A percentile compares a stretch with the other conserved stretches of the same genome.
Evolutionary conservation across 1,140 invertebrate genomes (phyloP).

Genomic region (Varroa destructor): DNA sequence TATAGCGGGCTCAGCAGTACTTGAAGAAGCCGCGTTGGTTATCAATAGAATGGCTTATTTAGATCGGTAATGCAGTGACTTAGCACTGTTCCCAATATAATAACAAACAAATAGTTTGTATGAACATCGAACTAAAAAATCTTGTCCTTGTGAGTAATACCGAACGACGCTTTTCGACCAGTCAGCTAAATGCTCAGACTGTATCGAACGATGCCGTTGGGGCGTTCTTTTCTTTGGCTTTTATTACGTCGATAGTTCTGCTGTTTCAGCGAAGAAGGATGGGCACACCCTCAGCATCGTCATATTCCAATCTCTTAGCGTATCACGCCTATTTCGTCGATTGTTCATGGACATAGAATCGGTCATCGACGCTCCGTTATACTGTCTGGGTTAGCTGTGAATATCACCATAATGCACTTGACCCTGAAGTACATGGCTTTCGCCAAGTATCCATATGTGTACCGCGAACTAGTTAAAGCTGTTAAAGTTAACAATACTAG

Average conservation of each 20-base stretch:
- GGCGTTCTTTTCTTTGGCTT: neutral
- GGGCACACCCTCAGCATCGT: neutral
- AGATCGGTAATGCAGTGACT: neutral
- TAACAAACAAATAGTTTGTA: neutral
- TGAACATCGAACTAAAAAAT: neutral
- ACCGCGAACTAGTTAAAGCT: neutral
- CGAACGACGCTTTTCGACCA: neutral
- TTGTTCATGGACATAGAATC: neutral
- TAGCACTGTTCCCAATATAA: neutral
- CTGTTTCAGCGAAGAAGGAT: neutral
- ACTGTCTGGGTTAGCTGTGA: neutral
- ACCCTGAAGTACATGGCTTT: neutral
- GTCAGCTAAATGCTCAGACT: neutral
- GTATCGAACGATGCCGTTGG: neutral
- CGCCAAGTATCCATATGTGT: neutral
- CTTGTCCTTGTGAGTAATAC: neutral
- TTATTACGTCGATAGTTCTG: neutral
- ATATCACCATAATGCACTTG: neutral
- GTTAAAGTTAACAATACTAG: no score
- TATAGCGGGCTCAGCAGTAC: neutral
- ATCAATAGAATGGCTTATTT: neutral
- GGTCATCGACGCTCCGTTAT: neutral
- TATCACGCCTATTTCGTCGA: neutral
- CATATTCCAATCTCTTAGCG: neutral
- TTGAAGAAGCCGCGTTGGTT: neutral